Evolutionary conservation across 1,140 invertebrate species (phyloP), one percentile per base, ranked within the genome.

Genomic region (Zaprionus camerounensis): DNA sequence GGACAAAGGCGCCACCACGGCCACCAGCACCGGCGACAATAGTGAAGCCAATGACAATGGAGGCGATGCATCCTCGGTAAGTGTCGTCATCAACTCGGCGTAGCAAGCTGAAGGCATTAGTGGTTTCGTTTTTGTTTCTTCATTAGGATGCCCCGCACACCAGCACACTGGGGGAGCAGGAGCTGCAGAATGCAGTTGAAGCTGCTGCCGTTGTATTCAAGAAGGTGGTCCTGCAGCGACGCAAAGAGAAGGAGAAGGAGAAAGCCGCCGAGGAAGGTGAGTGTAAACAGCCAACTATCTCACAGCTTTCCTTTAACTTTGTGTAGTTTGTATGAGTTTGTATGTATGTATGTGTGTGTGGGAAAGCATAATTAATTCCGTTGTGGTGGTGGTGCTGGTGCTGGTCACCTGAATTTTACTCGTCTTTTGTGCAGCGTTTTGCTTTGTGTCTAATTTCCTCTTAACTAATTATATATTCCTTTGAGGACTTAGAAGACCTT

Each of bases 91-190:
- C 56, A 44, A 34, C 13, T 20, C 31, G 24, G 26, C 57, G 17
- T 24, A 68, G 46, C 26, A 62, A 62, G 24, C 13, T 41, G 1
- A 55, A 17, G 22, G 20, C 51, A 55, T 51, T 17, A 53, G 9
- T 36, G 31, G 34, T 12, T 57, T 46, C 41, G 6, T n/a, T 17
- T 46, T 3, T 7, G n/a, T 5, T 17, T 6, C 7, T 46, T 7
- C n/a, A 1, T 17, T 46, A 76, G 81, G 59, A 49, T 13, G 70
- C 71, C 46, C 12, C 38, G 31, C 91, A 92, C 57, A 91, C 85
- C 46, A 93, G 90, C 66, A 94, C 93, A 87, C 93, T 94, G 93
- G 94, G 94, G 83, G 94, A 94, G 93, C 94, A 92, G 91, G 94
- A 94, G 93, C 94, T 94, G 78, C 93, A 92, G 80, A 93, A 92